Evolutionary conservation across 2,888 invertebrate genomes (phyloP), one percentile per base, ranked within the genome.

Genomic region (Stenodera caucasica): DNA sequence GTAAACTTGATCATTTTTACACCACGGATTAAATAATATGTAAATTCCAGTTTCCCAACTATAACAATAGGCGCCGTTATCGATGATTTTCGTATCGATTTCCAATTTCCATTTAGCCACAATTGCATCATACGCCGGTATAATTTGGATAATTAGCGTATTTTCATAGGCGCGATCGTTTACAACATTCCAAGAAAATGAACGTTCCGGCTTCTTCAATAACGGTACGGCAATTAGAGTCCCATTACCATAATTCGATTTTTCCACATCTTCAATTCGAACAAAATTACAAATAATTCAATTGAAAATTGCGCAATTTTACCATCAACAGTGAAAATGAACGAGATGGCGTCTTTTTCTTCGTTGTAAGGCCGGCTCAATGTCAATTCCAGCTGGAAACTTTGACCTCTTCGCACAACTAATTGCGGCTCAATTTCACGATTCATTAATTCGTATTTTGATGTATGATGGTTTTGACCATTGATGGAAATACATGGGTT

Each of bases 21-120:
- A 91, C 96, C 96, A 96, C 0, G 96, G 92, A 81, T 96, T 96
- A 76, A 92, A 96, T 2, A 96, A 84, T 0, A 96, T 81, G 75
- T 90, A 94, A 65, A 96, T 86, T 14, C 88, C 88, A 57, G 88
- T 85, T 4, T 90, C 88, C 75, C 92, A 88, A n/a, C 88, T 86
- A 78, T 88, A 92, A 67, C 90, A 91, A 57, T 91, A 82, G 0
- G 92, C 88, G 40, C 86, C 88, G 57, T 87, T 87, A 52, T 85
- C 84, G 53, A 84, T 84, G 55, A 88, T 81, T 78, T 88, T 92
- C 0, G 92, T 92, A 72, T 94, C 94, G 15, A 94, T 85, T 54
- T 94, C 94, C 71, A 94, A 79, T 59, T 85, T 87, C 94, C 95
- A 95, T 71, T 91, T 87, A 9, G 93, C 92, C 1, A 95, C 89